Evolutionary conservation across 2,888 invertebrate genomes (phyloP).

Genomic region (Tipula vernalis): DNA sequence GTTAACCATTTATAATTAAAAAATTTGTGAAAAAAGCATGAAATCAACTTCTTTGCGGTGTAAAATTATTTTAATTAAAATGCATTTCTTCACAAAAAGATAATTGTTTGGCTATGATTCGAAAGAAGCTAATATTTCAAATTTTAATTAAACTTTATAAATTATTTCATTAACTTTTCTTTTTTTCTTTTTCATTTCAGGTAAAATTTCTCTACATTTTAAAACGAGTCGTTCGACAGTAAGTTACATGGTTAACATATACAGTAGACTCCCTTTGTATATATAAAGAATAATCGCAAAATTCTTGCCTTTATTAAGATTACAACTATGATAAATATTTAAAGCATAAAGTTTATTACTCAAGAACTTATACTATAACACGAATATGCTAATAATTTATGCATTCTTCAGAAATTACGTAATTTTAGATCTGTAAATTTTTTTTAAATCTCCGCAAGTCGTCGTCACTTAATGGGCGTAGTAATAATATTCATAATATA

Average conservation of each 20-base stretch:
- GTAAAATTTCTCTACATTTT: neutral
- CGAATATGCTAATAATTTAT: neutral
- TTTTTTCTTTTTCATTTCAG: neutral
- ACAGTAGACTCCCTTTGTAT: too few relatives aligned
- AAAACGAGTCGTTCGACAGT: neutral
- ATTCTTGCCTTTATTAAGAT: too few relatives aligned
- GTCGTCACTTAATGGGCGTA: neutral
- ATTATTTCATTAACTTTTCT: neutral
- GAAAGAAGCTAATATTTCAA: neutral
- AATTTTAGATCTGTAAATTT: neutral
- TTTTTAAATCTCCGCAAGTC: neutral
- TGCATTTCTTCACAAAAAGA: too few relatives aligned
- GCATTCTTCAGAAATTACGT: neutral
- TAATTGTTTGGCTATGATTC: too few relatives aligned
- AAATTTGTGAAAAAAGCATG: neutral
- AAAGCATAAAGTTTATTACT: neutral
- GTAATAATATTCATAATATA: neutral
- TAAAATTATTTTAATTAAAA: neutral
- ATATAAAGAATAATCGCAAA: too few relatives aligned
- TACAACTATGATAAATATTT: neutral
- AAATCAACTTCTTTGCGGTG: neutral
- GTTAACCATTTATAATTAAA: neutral
- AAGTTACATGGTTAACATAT: neutral
- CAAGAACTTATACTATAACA: neutral
- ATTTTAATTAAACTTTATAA: neutral